Evolutionary conservation across 2,113 vertebrate genomes (phyloP), one percentile per base, ranked within the genome.

Genomic region (Pituophis catenifer): DNA sequence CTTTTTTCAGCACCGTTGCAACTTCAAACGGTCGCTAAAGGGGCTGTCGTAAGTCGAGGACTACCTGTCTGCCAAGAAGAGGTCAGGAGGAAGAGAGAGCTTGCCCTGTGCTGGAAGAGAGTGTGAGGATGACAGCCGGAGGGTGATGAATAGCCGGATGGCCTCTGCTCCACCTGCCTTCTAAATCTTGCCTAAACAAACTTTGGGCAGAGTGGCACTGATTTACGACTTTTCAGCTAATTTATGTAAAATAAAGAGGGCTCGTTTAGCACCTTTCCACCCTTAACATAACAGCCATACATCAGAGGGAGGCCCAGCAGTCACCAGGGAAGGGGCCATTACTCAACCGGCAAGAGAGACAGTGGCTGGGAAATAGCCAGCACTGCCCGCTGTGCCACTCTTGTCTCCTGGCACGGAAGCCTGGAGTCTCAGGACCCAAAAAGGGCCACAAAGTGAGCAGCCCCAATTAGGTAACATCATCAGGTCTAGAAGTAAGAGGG

Each of bases 161-260:
- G 13, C 13, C 2, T 91, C 44, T 17, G 58, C 3, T 59, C 54
- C 29, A 52, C n/a, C n/a, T 65, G 86, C 5, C 0, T 55, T 94
- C 94, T 88, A 33, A 70, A 96, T 95, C 93, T 94, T 58, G 94
- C 90, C 85, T 93, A 95, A 96, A 94, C 95, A 95, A 97, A 96
- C 59, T 94, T 94, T 48, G 92, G 62, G 8, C 0, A 0, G 70
- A 65, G 26, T 96, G 96, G 96, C 98, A 97, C 96, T 98, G 97
- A 98, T 97, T 94, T 97, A 98, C 97, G 8, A 89, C 95, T 62
- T 95, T n/a, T 1, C 89, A 96, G 96, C 95, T 98, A 98, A 98
- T 98, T 98, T 97, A 98, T 98, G 98, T 97, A 97, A 97, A 98
- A 97, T 94, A 97, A 97, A 97, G 97, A 97, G 96, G 97, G 96